These are phyloP conservation scores for Synodontis membranacea DNA, from an alignment of 2,113 vertebrate genomes.

Conservation along the genomic window DNA sequence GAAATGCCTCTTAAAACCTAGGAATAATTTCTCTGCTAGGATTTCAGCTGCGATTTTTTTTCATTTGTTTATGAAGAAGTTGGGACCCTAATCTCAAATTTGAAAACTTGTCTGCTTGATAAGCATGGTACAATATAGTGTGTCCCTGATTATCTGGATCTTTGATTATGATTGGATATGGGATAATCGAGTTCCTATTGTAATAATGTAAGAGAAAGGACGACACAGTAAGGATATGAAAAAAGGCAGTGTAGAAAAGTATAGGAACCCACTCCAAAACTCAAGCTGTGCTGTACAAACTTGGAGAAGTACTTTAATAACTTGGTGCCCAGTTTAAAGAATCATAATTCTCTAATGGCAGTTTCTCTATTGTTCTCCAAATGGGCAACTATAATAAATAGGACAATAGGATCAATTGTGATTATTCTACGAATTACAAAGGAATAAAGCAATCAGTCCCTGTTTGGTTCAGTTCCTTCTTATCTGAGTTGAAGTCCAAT, in stretches of 20 bases:
- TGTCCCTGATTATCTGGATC: too few species aligned
- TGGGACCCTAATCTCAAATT: not conserved
- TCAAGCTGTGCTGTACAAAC: not conserved
- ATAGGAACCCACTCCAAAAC: not conserved
- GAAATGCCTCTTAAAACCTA: conserved; percentile 9
- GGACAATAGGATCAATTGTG: not conserved
- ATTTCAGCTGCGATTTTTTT: not conserved
- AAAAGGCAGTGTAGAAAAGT: not conserved
- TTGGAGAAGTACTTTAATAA: not conserved
- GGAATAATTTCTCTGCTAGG: conserved; percentile 6
- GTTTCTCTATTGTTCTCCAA: not conserved
- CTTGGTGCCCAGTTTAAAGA: not conserved
- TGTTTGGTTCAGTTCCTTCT: too few species aligned
- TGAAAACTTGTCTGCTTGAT: too few species aligned
- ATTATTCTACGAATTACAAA: not conserved
- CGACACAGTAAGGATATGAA: not conserved
- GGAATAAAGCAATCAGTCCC: not conserved
- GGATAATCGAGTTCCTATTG: too few species aligned
- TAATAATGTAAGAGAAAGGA: too few species aligned
- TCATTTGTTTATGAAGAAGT: too few species aligned
- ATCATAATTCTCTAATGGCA: not conserved
- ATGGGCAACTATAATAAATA: not conserved
- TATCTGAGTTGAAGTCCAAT: too few species aligned
- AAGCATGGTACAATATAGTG: too few species aligned
- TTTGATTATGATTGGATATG: too few species aligned